These are phyloP conservation scores for Volucella zonaria DNA, from an alignment of 2,888 invertebrate genomes.

Conservation along the genomic window DNA sequence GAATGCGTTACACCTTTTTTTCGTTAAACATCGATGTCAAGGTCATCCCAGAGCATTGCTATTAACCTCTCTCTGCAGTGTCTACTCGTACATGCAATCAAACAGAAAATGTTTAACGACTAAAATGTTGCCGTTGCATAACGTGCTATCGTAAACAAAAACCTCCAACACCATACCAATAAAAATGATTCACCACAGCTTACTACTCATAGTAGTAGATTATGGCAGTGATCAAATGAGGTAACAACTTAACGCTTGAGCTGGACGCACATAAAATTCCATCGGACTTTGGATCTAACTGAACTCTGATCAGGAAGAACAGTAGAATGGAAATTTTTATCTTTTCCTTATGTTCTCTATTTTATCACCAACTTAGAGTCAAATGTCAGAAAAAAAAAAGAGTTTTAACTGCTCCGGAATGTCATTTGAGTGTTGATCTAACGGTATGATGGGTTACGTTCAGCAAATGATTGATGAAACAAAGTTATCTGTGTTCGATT, in stretches of 20 bases:
- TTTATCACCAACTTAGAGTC: background rate
- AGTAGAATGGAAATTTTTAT: constrained; percentile 10
- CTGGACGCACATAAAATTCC: background rate
- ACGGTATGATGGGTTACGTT: background rate
- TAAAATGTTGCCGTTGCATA: constrained; percentile 22
- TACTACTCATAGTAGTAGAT: background rate
- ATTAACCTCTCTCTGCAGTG: constrained; percentile 45
- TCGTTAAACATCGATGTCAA: constrained; percentile 53
- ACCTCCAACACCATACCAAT: constrained; percentile 29
- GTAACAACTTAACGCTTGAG: background rate
- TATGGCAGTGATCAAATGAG: background rate
- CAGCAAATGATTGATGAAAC: background rate
- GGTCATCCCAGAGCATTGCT: constrained; percentile 62
- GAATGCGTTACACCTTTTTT: constrained; percentile 43
- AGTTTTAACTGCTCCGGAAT: no score
- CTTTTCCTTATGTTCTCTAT: constrained; percentile 9
- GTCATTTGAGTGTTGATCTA: no score
- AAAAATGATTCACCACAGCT: constrained; percentile 8
- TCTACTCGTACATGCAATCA: constrained; percentile 10
- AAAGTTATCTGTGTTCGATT: no score
- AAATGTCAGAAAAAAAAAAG: no score
- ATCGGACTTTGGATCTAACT: background rate
- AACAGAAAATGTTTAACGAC: background rate
- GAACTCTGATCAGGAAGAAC: background rate
- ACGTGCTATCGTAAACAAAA: constrained; percentile 28